A percentile compares a stretch with the other conserved stretches of the same genome.
phyloP scores from a whole-genome alignment of 92 coral and sea anemone species.

The Palythoa heliodiscus region DNA sequence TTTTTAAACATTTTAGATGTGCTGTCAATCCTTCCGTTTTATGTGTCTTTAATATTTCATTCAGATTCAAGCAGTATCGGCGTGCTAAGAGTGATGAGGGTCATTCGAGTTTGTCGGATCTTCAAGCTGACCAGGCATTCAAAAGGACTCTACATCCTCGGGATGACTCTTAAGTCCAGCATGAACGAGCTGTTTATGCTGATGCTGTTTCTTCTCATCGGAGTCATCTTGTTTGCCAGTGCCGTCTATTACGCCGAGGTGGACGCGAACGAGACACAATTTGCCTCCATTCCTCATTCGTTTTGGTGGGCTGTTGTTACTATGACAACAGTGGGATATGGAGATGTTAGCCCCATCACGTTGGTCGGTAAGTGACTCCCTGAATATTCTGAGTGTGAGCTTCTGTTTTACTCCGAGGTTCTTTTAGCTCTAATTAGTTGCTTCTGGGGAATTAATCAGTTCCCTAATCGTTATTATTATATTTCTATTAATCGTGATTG shows the following conservation, averaged over 20 bases:
- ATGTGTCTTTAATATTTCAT: conserved; percentile 59
- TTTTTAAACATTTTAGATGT: conserved; percentile 85
- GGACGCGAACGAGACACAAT: conserved; percentile 38
- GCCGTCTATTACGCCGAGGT: conserved; percentile 94
- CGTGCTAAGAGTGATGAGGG: conserved; percentile 89
- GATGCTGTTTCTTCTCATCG: conserved; percentile 86
- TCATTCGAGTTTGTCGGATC: conserved; percentile 90
- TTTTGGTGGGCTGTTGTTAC: conserved; percentile 99
- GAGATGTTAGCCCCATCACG: conserved; percentile 80
- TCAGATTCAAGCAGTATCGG: conserved; percentile 71
- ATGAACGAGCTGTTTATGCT: conserved; percentile 91
- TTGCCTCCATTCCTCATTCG: conserved; percentile 88
- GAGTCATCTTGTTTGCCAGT: conserved; percentile 90
- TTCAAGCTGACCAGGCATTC: conserved; percentile 97
- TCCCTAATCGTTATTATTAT: too few relatives aligned
- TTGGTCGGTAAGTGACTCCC: conserved; percentile 62
- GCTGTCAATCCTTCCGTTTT: conserved; percentile 89
- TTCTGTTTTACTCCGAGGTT: background rate
- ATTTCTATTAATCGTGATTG: too few relatives aligned
- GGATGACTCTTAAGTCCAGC: conserved; percentile 91
- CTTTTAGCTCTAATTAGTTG: background rate
- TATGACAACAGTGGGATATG: conserved; percentile 99
- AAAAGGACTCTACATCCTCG: conserved; percentile 86
- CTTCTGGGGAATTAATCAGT: too few relatives aligned
- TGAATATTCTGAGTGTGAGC: background rate